Conservation (phyloP, 2,888 invertebrate species). For the Alviniconcha strummeri region DNA sequence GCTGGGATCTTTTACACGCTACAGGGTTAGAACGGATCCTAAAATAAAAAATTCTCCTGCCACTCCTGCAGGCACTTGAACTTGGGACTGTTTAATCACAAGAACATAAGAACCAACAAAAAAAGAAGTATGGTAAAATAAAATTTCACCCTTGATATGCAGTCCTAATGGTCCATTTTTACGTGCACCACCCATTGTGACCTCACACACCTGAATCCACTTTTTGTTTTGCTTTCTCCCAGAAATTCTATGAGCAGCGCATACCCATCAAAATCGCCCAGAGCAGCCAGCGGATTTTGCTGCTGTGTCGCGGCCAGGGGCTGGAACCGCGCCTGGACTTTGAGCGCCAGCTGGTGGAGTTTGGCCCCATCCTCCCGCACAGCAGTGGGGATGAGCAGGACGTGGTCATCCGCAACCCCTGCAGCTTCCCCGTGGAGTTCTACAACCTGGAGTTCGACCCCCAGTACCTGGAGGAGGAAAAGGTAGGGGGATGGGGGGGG, state of each 20-base stretch:
- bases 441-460: conserved; percentile 82
- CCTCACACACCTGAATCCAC: too few species aligned
- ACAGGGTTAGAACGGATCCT: too few species aligned
- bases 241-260: conserved; percentile 71
- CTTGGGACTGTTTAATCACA: too few species aligned
- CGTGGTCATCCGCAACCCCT: conserved; percentile 80
- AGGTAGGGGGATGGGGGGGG: conserved; percentile 52
- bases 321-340: conserved; percentile 72
- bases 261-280: conserved; percentile 70
- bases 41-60: too few species aligned
- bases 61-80: too few species aligned
- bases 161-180: too few species aligned
- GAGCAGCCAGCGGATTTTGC: conserved; percentile 71
- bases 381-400: conserved; percentile 78
- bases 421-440: conserved; percentile 81
- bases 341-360: conserved; percentile 75
- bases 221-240: conserved; percentile 12
- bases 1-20: too few species aligned
- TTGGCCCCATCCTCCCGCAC: conserved; percentile 81
- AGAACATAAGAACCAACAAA: too few species aligned
- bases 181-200: too few species aligned
- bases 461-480: conserved; percentile 72
- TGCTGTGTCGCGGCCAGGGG: conserved; percentile 71
- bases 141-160: too few species aligned
- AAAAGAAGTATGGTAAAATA: too few species aligned